phyloP scores from a whole-genome alignment of 64 coral and sea anemone species.

The Anthopleura sola region DNA sequence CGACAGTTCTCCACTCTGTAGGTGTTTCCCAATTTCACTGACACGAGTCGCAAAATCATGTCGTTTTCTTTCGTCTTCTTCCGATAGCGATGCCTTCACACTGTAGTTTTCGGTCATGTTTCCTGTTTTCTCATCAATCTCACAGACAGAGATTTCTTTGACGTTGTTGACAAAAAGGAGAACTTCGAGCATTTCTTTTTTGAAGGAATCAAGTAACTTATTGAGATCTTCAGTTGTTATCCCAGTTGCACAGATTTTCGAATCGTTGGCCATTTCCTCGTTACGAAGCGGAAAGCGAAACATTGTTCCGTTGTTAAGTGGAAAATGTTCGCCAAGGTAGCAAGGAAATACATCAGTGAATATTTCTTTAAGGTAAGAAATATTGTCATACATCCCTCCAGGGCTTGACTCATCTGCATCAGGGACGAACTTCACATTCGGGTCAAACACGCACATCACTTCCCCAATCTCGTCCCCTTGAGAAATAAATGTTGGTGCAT shows the following conservation, averaged over 20 bases:
- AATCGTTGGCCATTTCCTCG: conserved; percentile 32
- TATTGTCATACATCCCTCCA: conserved; percentile 54
- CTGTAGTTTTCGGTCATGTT: neutral
- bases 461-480: conserved; percentile 60
- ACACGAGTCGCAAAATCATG: conserved; percentile 38
- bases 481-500: conserved; percentile 68
- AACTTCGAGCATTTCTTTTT: conserved; percentile 45
- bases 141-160: conserved; percentile 32
- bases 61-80: conserved; percentile 33
- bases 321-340: conserved; percentile 42
- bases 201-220: conserved; percentile 34
- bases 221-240: conserved; percentile 4
- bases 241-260: neutral
- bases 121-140: conserved; percentile 11
- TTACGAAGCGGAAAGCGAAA: conserved; percentile 55
- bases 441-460: conserved; percentile 80
- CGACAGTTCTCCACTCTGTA: neutral
- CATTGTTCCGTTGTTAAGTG: conserved; percentile 48
- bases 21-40: too few relatives aligned
- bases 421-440: conserved; percentile 59
- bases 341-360: conserved; percentile 70
- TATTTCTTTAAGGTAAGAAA: conserved; percentile 27
- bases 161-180: conserved; percentile 71
- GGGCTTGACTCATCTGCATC: conserved; percentile 40
- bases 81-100: conserved; percentile 23